A percentile compares a stretch with the other conserved stretches of the same genome.
These are phyloP conservation scores for Thamnophis sirtalis DNA, from an alignment of 2,113 vertebrate genomes.

Conservation along the genomic window DNA sequence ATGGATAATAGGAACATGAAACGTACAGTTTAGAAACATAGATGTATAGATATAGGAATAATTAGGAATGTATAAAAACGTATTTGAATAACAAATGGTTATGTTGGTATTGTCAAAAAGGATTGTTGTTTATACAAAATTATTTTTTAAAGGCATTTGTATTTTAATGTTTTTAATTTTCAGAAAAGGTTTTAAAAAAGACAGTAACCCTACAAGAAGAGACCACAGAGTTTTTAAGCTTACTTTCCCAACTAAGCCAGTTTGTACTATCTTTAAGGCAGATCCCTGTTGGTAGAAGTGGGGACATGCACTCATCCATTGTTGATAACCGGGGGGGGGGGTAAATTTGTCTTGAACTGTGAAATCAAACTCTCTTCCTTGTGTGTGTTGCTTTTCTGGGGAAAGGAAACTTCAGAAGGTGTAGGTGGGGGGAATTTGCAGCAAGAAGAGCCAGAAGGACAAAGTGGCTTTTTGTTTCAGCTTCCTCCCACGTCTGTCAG, in stretches of 20 bases:
- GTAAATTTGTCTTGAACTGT: neutral
- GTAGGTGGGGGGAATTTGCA: constrained; percentile 29
- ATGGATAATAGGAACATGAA: no score
- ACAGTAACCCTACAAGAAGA: neutral
- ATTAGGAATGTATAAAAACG: no score
- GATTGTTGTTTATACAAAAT: no score
- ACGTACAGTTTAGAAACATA: no score
- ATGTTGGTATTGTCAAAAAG: no score
- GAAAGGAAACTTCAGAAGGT: neutral
- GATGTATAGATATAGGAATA: no score
- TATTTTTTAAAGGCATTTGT: no score
- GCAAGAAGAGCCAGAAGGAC: constrained; percentile 35
- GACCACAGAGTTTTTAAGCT: neutral
- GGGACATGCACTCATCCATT: neutral
- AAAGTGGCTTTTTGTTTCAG: constrained; percentile 51
- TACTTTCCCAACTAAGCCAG: neutral
- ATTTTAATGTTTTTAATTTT: no score
- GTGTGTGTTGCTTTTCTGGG: neutral
- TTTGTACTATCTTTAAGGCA: neutral
- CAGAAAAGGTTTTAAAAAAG: no score
- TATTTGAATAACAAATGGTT: no score
- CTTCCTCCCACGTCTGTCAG: constrained; percentile 58
- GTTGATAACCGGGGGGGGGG: neutral
- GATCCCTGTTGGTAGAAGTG: neutral
- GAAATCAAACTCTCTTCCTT: constrained; percentile 14